A percentile compares a stretch with the other conserved stretches of the same genome.
These are phyloP conservation scores for Saturnia japonica DNA, from an alignment of 2,888 invertebrate species.

Conservation along the genomic window DNA sequence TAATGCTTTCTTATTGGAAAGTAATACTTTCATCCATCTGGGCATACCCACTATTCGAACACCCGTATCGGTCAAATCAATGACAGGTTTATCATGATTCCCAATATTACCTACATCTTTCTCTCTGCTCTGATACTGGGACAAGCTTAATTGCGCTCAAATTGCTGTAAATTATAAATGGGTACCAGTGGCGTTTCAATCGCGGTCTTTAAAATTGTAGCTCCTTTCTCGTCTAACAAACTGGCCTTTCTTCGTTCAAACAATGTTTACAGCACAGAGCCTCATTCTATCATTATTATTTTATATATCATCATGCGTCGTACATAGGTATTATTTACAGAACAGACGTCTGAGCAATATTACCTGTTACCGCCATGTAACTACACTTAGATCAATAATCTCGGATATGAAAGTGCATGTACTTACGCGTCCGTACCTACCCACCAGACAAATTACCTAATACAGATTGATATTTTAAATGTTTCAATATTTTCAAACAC, in stretches of 20 bases:
- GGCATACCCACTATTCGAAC: constrained; percentile 50
- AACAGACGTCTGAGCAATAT: constrained; percentile 36
- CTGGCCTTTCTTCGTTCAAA: constrained; percentile 76
- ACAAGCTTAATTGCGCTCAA: constrained; percentile 72
- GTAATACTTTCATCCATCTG: constrained; percentile 43
- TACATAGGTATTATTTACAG: constrained; percentile 38
- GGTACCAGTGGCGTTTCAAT: constrained; percentile 67
- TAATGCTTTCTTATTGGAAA: constrained; percentile 39
- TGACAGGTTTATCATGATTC: constrained; percentile 70
- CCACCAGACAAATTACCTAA: constrained; percentile 45
- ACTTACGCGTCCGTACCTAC: constrained; percentile 35
- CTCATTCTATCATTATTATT: constrained; percentile 51
- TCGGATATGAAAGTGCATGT: constrained; percentile 41
- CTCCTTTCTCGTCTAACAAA: constrained; percentile 77
- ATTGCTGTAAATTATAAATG: constrained; percentile 78
- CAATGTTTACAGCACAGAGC: constrained; percentile 49
- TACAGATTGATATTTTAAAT: constrained; percentile 41
- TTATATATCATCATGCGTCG: constrained; percentile 32
- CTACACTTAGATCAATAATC: constrained; percentile 33
- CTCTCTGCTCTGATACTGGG: constrained; percentile 57
- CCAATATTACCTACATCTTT: constrained; percentile 73
- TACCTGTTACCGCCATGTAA: constrained; percentile 34
- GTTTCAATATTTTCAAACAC: constrained; percentile 35
- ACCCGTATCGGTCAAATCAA: constrained; percentile 52
- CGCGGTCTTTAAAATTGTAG: constrained; percentile 75